These are phyloP conservation scores for Andrena dorsata DNA, from an alignment of 2,888 invertebrate genomes.

Conservation along the genomic window DNA sequence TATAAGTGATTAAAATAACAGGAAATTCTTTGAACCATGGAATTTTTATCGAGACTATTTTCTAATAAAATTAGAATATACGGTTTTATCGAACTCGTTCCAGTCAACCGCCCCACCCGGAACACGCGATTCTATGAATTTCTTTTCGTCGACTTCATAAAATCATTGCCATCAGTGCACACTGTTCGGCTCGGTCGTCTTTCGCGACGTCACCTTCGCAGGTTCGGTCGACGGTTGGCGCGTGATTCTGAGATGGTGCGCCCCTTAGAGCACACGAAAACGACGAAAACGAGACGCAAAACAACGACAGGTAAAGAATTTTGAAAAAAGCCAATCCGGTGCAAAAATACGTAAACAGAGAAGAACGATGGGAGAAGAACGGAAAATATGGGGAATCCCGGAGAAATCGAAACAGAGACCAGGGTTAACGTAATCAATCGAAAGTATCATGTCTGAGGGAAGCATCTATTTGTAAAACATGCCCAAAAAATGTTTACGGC, in stretches of 20 bases:
- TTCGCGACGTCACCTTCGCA: slow-evolving; percentile 7
- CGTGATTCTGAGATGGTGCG: slow-evolving; percentile 1
- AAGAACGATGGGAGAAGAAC: slow-evolving; percentile 47
- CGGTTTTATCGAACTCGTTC: background rate
- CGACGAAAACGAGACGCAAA: slow-evolving; percentile 51
- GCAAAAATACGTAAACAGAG: slow-evolving; percentile 45
- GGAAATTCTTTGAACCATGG: background rate
- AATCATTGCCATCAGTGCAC: slow-evolving; percentile 1
- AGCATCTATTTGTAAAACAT: slow-evolving; percentile 84
- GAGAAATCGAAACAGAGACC: slow-evolving; percentile 2
- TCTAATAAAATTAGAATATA: background rate
- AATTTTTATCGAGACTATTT: background rate
- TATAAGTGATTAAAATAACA: too few relatives aligned
- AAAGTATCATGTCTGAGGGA: slow-evolving; percentile 74
- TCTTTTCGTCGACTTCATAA: background rate
- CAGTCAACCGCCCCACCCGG: background rate
- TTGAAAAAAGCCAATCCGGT: slow-evolving; percentile 83
- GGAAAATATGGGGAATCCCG: slow-evolving; percentile 55
- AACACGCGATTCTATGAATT: background rate
- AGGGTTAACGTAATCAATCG: slow-evolving; percentile 47
- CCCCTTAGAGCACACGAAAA: slow-evolving; percentile 12
- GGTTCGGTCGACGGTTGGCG: slow-evolving; percentile 2
- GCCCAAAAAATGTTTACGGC: slow-evolving; percentile 84
- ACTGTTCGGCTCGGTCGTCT: slow-evolving; percentile 5
- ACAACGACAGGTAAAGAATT: slow-evolving; percentile 71